These are phyloP conservation scores for Pantala flavescens DNA, from an alignment of 1,140 invertebrate genomes.

Conservation along the genomic window DNA sequence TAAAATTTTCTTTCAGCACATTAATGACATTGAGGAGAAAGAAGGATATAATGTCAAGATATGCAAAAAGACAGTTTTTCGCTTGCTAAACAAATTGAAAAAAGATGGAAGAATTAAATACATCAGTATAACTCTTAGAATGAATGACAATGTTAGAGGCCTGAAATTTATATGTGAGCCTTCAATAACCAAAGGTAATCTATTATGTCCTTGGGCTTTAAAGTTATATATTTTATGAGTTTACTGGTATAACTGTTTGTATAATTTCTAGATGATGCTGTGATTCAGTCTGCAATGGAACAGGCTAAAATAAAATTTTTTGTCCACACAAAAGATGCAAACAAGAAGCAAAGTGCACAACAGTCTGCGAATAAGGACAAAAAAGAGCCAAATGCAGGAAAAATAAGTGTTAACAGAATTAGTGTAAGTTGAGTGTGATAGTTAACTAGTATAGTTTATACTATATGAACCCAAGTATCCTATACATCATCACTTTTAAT, in stretches of 20 bases:
- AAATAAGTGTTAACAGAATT: too few species aligned
- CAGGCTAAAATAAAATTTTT: constrained; percentile 51
- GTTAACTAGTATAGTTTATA: constrained; percentile 18
- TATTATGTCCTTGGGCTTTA: not conserved
- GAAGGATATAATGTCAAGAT: constrained; percentile 46
- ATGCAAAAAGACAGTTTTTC: constrained; percentile 48
- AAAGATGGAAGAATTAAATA: constrained; percentile 48
- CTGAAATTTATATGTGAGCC: constrained; percentile 48
- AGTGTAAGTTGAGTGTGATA: not conserved
- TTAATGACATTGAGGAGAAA: constrained; percentile 38
- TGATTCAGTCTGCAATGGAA: constrained; percentile 47
- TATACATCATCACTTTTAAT: too few species aligned
- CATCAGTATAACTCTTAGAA: constrained; percentile 43
- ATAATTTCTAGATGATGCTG: constrained; percentile 35
- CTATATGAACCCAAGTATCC: too few species aligned
- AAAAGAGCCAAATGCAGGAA: not conserved
- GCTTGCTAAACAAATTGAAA: constrained; percentile 44
- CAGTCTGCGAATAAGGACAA: not conserved
- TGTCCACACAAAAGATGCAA: constrained; percentile 24
- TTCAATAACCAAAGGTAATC: constrained; percentile 29
- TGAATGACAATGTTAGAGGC: constrained; percentile 36
- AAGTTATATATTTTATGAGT: not conserved
- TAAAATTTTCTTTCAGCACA: constrained; percentile 19
- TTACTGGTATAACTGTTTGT: not conserved
- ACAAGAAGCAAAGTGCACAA: not conserved